Evolutionary conservation across 2,113 vertebrate species (phyloP).

Genomic region (Aphyosemion australe): DNA sequence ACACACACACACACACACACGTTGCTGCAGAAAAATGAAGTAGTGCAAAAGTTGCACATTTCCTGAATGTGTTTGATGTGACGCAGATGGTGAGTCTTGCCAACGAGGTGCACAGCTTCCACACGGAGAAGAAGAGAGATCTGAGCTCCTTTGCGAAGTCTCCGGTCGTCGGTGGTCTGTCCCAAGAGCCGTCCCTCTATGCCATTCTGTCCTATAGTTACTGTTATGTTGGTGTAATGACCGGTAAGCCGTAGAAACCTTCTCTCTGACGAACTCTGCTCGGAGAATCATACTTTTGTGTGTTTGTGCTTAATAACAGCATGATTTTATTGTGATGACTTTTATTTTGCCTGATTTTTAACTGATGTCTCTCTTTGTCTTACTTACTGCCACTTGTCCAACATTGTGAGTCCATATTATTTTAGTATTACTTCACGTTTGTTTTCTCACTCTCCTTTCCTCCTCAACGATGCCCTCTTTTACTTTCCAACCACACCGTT

Average conservation of each 20-base stretch:
- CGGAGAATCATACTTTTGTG: background rate
- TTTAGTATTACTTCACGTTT: slow-evolving; percentile 46
- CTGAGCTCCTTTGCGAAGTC: slow-evolving; percentile 81
- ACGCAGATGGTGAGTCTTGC: slow-evolving; percentile 90
- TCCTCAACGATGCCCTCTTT: slow-evolving; percentile 5
- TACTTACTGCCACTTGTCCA: slow-evolving; percentile 67
- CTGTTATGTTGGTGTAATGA: slow-evolving; percentile 90
- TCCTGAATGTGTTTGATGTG: background rate
- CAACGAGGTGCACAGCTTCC: slow-evolving; percentile 85
- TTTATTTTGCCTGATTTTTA: slow-evolving; percentile 72
- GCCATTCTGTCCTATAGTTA: slow-evolving; percentile 88
- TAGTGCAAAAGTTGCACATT: too few relatives aligned
- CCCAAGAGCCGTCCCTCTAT: slow-evolving; percentile 81
- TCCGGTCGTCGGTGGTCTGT: slow-evolving; percentile 74
- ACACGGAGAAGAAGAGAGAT: slow-evolving; percentile 83
- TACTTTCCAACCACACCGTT: slow-evolving; percentile 14
- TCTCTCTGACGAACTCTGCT: background rate
- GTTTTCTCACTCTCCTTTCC: slow-evolving; percentile 15
- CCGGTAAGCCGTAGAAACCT: slow-evolving; percentile 76
- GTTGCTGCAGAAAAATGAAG: background rate
- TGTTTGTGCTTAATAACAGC: background rate
- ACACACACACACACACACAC: too few relatives aligned
- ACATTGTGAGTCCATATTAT: slow-evolving; percentile 72
- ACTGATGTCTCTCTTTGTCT: slow-evolving; percentile 76
- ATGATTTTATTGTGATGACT: slow-evolving; percentile 20